phyloP scores from a whole-genome alignment of 2,113 vertebrate genomes.

The Leptobrachium leishanense region DNA sequence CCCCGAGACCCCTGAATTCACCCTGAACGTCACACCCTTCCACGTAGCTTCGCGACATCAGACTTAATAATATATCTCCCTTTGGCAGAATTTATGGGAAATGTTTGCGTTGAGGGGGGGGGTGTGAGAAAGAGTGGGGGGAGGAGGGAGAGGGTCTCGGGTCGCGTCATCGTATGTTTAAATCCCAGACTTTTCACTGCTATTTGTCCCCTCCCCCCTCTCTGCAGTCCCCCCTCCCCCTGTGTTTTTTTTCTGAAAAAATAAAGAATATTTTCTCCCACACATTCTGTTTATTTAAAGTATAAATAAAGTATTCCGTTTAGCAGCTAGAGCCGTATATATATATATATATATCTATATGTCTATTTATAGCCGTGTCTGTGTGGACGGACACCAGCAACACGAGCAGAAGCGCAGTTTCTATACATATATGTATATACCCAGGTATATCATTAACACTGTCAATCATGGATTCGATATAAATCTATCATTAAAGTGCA shows the following conservation, averaged over 20 bases:
- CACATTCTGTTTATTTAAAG: not conserved
- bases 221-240: slow-evolving; percentile 35
- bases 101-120: not conserved
- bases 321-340: not conserved
- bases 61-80: not conserved
- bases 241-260: slow-evolving; percentile 24
- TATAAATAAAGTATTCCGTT: not conserved
- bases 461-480: not conserved
- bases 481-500: not conserved
- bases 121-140: slow-evolving; percentile 10
- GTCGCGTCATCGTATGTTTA: slow-evolving; percentile 12
- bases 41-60: not conserved
- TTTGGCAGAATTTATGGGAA: not conserved
- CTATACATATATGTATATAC: not conserved
- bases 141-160: not conserved
- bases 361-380: not conserved
- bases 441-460: not conserved
- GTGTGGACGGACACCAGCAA: not conserved
- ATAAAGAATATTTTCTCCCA: slow-evolving; percentile 48
- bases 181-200: not conserved
- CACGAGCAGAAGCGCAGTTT: not conserved
- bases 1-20: slow-evolving; percentile 49
- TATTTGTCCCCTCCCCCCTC: not conserved
- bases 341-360: not conserved
- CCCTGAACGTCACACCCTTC: slow-evolving; percentile 23